These are phyloP conservation scores for Drosophila trichaetosa DNA, from an alignment of 2,888 invertebrate species.

Conservation along the genomic window DNA sequence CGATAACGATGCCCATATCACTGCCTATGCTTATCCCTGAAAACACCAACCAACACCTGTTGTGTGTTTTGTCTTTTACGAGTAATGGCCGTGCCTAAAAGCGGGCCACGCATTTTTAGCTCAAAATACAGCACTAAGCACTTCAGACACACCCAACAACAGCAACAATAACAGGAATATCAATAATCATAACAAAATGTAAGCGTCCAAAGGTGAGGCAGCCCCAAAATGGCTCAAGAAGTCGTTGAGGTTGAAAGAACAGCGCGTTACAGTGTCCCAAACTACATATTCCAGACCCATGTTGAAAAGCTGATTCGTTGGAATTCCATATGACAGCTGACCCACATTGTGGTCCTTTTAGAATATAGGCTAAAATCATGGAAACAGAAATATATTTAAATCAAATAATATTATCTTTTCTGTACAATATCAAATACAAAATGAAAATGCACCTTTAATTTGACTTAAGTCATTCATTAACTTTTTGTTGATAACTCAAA, in stretches of 20 bases:
- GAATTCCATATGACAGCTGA: not conserved
- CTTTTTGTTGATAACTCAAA: not conserved
- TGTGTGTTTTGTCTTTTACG: conserved; percentile 35
- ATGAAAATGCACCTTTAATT: not conserved
- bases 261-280: conserved; percentile 18
- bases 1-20: conserved; percentile 37
- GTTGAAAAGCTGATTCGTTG: not conserved
- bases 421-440: not conserved
- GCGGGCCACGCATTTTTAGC: conserved; percentile 53
- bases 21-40: conserved; percentile 12
- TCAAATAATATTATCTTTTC: not conserved
- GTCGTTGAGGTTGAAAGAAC: conserved; percentile 30
- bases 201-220: conserved; percentile 46
- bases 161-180: conserved; percentile 51
- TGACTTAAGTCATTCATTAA: not conserved
- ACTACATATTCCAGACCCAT: not conserved
- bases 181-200: conserved; percentile 76
- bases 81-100: conserved; percentile 49
- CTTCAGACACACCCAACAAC: conserved; percentile 46
- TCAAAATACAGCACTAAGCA: conserved; percentile 52
- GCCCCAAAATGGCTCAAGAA: conserved; percentile 30
- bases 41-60: conserved; percentile 59
- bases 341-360: not conserved
- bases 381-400: not conserved
- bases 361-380: not conserved